Evolutionary conservation across 2,888 invertebrate genomes (phyloP), one percentile per base, ranked within the genome.

Genomic region (Meiosimyza decipiens): DNA sequence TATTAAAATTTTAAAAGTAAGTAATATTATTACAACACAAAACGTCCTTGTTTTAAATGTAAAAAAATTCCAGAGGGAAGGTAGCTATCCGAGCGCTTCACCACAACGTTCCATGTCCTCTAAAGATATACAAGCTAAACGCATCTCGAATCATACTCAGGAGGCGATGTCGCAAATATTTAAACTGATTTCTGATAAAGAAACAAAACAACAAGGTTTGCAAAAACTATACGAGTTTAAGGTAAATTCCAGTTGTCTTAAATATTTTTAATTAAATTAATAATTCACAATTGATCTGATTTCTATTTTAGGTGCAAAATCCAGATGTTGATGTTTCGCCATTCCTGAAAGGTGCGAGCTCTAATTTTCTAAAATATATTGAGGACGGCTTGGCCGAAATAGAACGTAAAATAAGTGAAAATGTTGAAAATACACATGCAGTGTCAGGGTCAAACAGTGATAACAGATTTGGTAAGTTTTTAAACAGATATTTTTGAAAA

Each of bases 121-220:
- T 79, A 85, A 86, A 84, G 82, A 87, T 84, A 73, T 83, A 18
- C 83, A 88, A 75, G 86, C 89, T 60, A 88, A 90, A 85, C 88
- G 91, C 0, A 88, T 95, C 73, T 93, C 94, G 5, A 92, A 95
- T 80, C 91, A 91, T 18, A 92, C 93, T n/a, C 95, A 96, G 82
- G 95, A 95, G 77, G 92, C 94, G 79, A 88, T 98, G 73, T 94
- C 95, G 0, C 94, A 94, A 81, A 97, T 97, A 81, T 94, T 97
- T 80, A 95, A 94, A 86, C 92, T 96, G 80, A 96, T 97, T 81
- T 96, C 96, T 54, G 93, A 92, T 63, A 96, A 95, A 87, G 94
- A 96, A 76, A 94, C 94, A 75, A 94, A 94, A 4, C 90, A 90
- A 78, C 91, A 95, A 86, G 98, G 97, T 52, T 88, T 98, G 51